phyloP scores from a whole-genome alignment of 2,888 invertebrate species.

The Leptothorax acervorum region DNA sequence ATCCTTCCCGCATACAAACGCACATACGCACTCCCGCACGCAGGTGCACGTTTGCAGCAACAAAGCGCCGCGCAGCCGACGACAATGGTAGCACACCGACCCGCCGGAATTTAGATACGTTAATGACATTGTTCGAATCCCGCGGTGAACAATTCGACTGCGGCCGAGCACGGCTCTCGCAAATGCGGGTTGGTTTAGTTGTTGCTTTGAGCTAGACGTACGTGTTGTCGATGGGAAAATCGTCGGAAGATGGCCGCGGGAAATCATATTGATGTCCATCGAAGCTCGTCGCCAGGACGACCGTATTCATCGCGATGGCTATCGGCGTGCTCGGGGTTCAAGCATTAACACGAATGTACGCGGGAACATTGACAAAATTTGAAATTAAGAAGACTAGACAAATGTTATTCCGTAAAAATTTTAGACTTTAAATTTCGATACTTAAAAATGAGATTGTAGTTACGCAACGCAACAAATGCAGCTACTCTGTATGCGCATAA shows the following conservation, averaged over 20 bases:
- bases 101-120: conserved; percentile 56
- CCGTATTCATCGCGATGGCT: neutral
- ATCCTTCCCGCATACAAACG: neutral
- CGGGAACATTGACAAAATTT: neutral
- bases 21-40: neutral
- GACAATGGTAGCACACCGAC: conserved; percentile 26
- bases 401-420: no score
- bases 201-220: neutral
- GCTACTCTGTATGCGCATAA: neutral
- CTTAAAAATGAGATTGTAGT: neutral
- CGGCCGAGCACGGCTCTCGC: neutral
- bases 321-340: neutral
- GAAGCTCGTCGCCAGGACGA: neutral
- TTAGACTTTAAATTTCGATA: neutral
- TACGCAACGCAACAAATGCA: neutral
- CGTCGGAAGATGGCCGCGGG: neutral
- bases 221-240: neutral
- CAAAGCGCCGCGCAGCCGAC: conserved; percentile 20
- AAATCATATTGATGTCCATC: neutral
- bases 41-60: neutral
- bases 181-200: conserved; percentile 7
- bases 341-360: neutral
- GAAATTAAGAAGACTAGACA: neutral
- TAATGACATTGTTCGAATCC: conserved; percentile 60
- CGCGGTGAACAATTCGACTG: conserved; percentile 29